Evolutionary conservation across 2,797 vertebrate genomes (phyloP), one percentile per base, ranked within the genome.

Genomic region (Lithobates pipiens): DNA sequence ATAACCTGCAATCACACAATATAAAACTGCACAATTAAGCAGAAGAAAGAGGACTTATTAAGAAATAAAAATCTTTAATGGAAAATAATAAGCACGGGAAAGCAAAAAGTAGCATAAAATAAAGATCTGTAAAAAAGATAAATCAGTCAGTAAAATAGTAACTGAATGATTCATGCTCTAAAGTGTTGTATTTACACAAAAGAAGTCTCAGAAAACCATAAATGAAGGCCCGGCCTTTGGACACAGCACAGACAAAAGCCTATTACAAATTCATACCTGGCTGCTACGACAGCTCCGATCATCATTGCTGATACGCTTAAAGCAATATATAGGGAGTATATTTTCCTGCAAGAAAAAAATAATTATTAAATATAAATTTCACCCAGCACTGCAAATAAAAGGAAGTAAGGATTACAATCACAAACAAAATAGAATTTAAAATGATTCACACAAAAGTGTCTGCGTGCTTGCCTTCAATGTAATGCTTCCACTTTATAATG

Each of bases 281-380:
- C 96, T 78, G 98, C 97, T 88, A 98, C 89, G 87, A 98, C 85
- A 80, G 97, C 97, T 1, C 97, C 98, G 2, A 96, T 65, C 70
- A 99, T 78, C 44, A 95, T 94, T 87, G 92, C 84, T 85, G 90
- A 92, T 70, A 95, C 91, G 1, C 94, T 95, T 88, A 89, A 15
- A 34, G 93, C 36, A 89, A 94, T 86, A 83, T 76, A 91, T 83
- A 89, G 27, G 5, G 94, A 89, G 78, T 93, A 93, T 6, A 88
- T 90, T 68, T 94, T 95, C 91, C 94, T 95, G 91, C 10, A 88
- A 86, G 86, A 16, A 85, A 16, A 85, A 90, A 90, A 88, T 3
- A 18, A 54, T 54, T 4, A 18, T 15, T 54, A 54, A 54, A 54
- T 54, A 54, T 18, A 16, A 54, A n/a, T 50, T 11, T 46, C 3